phyloP scores from a whole-genome alignment of 2,888 invertebrate genomes.

The Laothoe populi region DNA sequence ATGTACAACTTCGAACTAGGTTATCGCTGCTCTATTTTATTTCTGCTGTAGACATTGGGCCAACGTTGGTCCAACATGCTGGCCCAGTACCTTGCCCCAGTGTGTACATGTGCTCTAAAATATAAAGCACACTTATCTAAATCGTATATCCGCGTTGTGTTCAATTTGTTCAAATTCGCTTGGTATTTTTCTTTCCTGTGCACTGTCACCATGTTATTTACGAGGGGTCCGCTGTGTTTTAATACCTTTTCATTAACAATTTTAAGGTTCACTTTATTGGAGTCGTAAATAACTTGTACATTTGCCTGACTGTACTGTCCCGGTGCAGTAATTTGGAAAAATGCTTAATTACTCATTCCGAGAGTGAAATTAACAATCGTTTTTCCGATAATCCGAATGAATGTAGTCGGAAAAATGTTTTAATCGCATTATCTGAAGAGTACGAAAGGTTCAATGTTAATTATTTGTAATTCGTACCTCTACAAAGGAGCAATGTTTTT shows the following conservation, averaged over 20 bases:
- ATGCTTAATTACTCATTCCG: constrained; percentile 24
- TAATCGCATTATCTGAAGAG: too few species aligned
- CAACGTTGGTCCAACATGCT: too few species aligned
- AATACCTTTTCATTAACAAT: constrained; percentile 85
- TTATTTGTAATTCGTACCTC: too few species aligned
- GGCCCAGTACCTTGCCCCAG: too few species aligned
- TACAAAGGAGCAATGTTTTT: too few species aligned
- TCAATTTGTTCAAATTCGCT: constrained; percentile 76
- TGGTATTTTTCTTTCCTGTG: constrained; percentile 76
- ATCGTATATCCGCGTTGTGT: constrained; percentile 22
- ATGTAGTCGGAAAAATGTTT: not conserved
- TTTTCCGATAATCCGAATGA: not conserved
- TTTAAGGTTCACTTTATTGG: constrained; percentile 84
- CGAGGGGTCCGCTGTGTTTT: constrained; percentile 77
- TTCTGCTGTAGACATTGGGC: too few species aligned
- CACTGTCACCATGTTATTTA: constrained; percentile 81
- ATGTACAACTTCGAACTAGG: too few species aligned
- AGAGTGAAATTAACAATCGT: constrained; percentile 7
- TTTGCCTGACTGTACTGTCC: constrained; percentile 31
- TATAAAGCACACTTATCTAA: not conserved
- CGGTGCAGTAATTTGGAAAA: constrained; percentile 28
- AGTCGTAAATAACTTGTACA: constrained; percentile 78
- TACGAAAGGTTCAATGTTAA: too few species aligned
- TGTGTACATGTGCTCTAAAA: not conserved
- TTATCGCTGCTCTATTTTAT: too few species aligned